Evolutionary conservation across 2,797 vertebrate genomes (phyloP), one percentile per base, ranked within the genome.

Genomic region (Dryobates pubescens): DNA sequence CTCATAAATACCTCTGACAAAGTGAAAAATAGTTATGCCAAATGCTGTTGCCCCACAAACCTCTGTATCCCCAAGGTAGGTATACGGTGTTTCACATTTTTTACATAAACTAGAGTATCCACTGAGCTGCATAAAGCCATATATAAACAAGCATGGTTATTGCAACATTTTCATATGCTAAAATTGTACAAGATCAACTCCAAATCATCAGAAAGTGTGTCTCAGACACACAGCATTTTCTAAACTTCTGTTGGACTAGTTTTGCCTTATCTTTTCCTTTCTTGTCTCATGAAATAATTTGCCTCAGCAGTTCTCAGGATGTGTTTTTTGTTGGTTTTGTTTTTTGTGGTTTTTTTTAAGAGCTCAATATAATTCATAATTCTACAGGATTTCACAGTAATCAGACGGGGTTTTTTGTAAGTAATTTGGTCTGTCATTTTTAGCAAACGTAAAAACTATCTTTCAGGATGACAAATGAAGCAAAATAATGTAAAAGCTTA

Each of bases 381-480:
- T 76, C 16, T 61, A 29, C 30, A 68, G 69, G 59, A 76, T 77
- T 93, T 82, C 32, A 54, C 19, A 86, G 79, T 51, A 79, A 80
- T 68, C 32, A 68, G 64, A 54, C 30, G 2, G 27, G 17, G 45
- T 87, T 95, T 95, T 90, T 88, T 64, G 61, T 17, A 90, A 65
- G 65, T 9, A 76, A 68, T 89, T 85, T 69, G 26, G 3, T 58
- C 89, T 85, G 70, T 77, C 87, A 77, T 53, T 89, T 93, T 88
- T 43, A 80, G 18, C 59, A 58, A 87, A 93, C 91, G 59, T 23
- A 82, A 70, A 88, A 86, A 32, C 45, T 84, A 82, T 36, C 54
- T 76, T 74, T 77, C 83, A 82, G 41, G 80, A 92, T 88, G 72
- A 74, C 51, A 92, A 88, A 87, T 78, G 51, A 87, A 90, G 81